Conservation (phyloP, 2,797 vertebrate species). For the Coregonus ussuriensis region DNA sequence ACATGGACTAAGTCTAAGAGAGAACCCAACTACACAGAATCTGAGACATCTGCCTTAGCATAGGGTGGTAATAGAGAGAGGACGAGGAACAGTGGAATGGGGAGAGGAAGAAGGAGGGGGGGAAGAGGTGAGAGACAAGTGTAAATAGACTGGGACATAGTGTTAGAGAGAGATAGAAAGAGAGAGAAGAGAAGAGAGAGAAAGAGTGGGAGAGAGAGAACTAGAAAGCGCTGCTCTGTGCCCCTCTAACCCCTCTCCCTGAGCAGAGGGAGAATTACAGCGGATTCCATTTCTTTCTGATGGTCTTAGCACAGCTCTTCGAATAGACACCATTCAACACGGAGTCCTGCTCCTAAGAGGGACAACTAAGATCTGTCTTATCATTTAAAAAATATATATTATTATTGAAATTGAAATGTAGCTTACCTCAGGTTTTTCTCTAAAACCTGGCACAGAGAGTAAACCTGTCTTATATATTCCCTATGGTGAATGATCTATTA, state of each 20-base stretch:
- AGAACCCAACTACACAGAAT: neutral
- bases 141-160: conserved; percentile 3
- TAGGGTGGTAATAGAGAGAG: neutral
- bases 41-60: neutral
- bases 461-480: conserved; percentile 17
- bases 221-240: conserved; percentile 9
- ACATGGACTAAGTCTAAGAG: neutral
- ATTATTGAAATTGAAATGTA: conserved; percentile 34
- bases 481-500: conserved; percentile 29
- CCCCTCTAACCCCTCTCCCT: conserved; percentile 30
- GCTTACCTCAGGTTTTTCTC: conserved; percentile 24
- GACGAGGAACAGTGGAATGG: neutral
- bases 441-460: conserved; percentile 12
- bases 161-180: conserved; percentile 6
- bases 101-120: neutral
- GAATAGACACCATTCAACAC: conserved; percentile 39
- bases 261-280: conserved; percentile 45
- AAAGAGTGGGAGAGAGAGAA: neutral
- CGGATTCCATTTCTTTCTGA: conserved; percentile 34
- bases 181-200: conserved; percentile 14
- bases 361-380: conserved; percentile 4
- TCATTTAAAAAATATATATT: conserved; percentile 21
- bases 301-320: conserved; percentile 39
- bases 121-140: neutral
- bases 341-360: conserved; percentile 21